Percentiles rank a stretch among this genome's conserved stretches.
Evolutionary conservation across 2,888 invertebrate species (phyloP).

Genomic region (Exocentrus adspersus): DNA sequence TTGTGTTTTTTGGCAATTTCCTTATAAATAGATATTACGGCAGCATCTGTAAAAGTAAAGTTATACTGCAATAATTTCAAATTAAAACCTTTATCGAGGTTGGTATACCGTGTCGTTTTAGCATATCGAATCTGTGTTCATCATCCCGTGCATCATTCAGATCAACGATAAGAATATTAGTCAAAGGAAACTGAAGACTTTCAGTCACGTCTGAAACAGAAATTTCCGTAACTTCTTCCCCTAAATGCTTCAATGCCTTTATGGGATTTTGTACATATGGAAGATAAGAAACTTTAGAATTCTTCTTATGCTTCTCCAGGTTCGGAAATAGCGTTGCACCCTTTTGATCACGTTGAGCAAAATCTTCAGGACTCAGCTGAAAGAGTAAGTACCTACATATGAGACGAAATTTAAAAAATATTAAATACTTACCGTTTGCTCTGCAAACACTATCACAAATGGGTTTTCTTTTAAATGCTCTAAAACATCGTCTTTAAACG

Average conservation of each 20-base stretch:
- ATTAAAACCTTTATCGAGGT: neutral
- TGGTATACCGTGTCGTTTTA: constrained; percentile 68
- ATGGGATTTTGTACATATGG: constrained; percentile 72
- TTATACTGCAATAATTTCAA: neutral
- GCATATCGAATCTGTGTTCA: constrained; percentile 67
- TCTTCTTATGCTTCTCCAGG: constrained; percentile 59
- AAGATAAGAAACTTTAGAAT: constrained; percentile 65
- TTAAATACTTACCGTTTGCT: constrained; percentile 63
- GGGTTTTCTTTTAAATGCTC: constrained; percentile 56
- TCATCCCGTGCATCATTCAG: constrained; percentile 69
- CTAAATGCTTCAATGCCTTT: constrained; percentile 66
- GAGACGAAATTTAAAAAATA: constrained; percentile 16
- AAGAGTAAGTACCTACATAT: constrained; percentile 38
- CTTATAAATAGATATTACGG: constrained; percentile 67
- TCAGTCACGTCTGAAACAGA: constrained; percentile 52
- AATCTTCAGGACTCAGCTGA: constrained; percentile 65
- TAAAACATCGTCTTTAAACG: constrained; percentile 57
- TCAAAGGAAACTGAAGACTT: constrained; percentile 59
- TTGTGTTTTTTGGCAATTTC: constrained; percentile 63
- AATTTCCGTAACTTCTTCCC: constrained; percentile 54
- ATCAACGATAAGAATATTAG: constrained; percentile 67
- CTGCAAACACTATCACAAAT: constrained; percentile 65
- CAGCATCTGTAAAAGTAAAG: constrained; percentile 58
- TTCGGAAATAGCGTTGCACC: constrained; percentile 61
- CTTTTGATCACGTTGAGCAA: constrained; percentile 59